Evolutionary conservation across 2,888 invertebrate genomes (phyloP).

Genomic region (Xanthia togata): DNA sequence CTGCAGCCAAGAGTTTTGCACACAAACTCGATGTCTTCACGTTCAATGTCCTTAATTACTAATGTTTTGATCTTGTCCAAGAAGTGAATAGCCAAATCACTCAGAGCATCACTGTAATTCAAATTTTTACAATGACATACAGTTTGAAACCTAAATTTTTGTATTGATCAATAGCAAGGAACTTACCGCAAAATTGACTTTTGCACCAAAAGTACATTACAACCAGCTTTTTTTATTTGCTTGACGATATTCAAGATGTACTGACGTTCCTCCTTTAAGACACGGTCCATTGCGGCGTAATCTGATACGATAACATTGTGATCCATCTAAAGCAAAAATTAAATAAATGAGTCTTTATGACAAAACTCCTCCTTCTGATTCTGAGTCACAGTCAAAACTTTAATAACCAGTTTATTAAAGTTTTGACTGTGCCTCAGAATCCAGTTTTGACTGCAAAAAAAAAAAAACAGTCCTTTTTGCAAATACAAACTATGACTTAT

Average conservation of each 20-base stretch:
- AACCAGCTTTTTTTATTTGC: slow-evolving; percentile 99
- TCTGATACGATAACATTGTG: slow-evolving; percentile 99
- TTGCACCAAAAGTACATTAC: slow-evolving; percentile 98
- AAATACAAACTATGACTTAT: too few species aligned
- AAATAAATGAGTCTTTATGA: not conserved
- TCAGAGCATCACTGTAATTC: slow-evolving; percentile 96
- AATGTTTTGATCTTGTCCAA: slow-evolving; percentile 99
- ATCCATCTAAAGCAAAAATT: slow-evolving; percentile 93
- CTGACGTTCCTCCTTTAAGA: slow-evolving; percentile 98
- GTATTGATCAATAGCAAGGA: slow-evolving; percentile 9
- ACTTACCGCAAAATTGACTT: slow-evolving; percentile 93
- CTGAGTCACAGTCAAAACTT: too few species aligned
- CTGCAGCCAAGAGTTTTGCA: slow-evolving; percentile 98
- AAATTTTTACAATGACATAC: slow-evolving; percentile 9
- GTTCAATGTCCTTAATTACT: slow-evolving; percentile 99
- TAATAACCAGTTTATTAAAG: too few species aligned
- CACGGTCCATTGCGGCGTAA: slow-evolving; percentile 99
- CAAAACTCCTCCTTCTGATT: too few species aligned
- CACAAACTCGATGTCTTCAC: slow-evolving; percentile 99
- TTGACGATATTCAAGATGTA: slow-evolving; percentile 99
- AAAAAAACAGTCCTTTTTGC: too few species aligned
- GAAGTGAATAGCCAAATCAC: slow-evolving; percentile 99
- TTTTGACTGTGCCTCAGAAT: too few species aligned
- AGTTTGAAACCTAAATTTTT: not conserved
- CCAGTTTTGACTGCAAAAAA: too few species aligned